These are phyloP conservation scores for Cnemophilus loriae DNA, from an alignment of 2,113 vertebrate species.

Conservation along the genomic window DNA sequence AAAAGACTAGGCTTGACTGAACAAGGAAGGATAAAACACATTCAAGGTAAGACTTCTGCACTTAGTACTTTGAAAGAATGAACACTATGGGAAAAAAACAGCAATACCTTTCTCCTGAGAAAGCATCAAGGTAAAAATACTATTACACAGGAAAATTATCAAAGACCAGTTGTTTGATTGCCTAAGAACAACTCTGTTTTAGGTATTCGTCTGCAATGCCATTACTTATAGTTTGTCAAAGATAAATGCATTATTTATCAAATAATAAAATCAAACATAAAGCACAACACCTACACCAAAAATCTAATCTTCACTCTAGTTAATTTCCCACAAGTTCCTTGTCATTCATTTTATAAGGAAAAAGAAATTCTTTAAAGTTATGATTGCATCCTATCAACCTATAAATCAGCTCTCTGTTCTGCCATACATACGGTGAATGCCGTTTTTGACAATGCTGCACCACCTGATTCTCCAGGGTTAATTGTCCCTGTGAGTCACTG, in stretches of 20 bases:
- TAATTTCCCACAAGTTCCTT: background rate
- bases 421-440: background rate
- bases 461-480: background rate
- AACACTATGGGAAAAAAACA: background rate
- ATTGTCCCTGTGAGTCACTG: background rate
- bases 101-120: background rate
- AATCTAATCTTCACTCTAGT: background rate
- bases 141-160: background rate
- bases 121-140: background rate
- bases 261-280: background rate
- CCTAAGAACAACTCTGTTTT: background rate
- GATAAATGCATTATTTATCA: background rate
- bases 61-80: background rate
- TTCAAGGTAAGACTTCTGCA: background rate
- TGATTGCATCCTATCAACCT: background rate
- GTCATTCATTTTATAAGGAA: background rate
- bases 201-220: background rate
- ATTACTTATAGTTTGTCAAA: background rate
- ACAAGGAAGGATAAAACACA: background rate
- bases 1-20: background rate
- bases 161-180: background rate
- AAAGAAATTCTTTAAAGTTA: background rate
- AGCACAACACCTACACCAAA: accelerated
- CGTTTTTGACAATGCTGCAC: background rate
- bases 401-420: background rate